A percentile compares a stretch with the other conserved stretches of the same genome.
These are phyloP conservation scores for Syngnathus typhle DNA, from an alignment of 2,113 vertebrate species.

Conservation along the genomic window DNA sequence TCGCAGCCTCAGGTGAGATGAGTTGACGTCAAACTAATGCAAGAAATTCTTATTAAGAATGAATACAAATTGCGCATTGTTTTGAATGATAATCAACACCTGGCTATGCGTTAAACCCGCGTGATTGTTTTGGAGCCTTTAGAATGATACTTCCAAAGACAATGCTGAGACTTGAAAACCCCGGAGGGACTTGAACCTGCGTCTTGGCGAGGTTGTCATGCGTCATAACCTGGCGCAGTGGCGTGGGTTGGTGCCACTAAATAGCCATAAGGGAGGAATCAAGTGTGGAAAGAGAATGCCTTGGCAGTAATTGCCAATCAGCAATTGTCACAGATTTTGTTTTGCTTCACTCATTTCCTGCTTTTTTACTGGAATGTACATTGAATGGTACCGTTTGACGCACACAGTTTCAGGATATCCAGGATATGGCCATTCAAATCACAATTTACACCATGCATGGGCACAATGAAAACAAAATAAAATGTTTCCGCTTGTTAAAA, in stretches of 20 bases:
- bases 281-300: conserved; percentile 17
- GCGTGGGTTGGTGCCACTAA: conserved; percentile 14
- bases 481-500: not conserved
- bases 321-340: conserved; percentile 41
- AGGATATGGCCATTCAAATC: conserved; percentile 31
- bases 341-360: conserved; percentile 45
- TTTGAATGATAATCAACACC: not conserved
- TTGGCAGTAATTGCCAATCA: conserved; percentile 24
- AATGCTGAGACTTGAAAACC: conserved; percentile 10
- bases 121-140: not conserved
- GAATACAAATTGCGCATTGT: not conserved
- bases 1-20: conserved; percentile 67
- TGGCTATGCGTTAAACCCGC: not conserved
- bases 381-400: conserved; percentile 9
- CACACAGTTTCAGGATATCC: conserved; percentile 34
- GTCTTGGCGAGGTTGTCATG: conserved; percentile 23
- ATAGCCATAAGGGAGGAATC: conserved; percentile 6
- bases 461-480: conserved; percentile 11
- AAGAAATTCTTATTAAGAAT: not conserved
- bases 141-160: conserved; percentile 6
- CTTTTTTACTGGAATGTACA: conserved; percentile 20
- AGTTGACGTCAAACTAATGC: not conserved
- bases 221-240: conserved; percentile 46
- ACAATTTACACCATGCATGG: conserved; percentile 8
- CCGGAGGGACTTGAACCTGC: conserved; percentile 26